phyloP scores from a whole-genome alignment of 2,113 vertebrate genomes.

The Hyla sarda region DNA sequence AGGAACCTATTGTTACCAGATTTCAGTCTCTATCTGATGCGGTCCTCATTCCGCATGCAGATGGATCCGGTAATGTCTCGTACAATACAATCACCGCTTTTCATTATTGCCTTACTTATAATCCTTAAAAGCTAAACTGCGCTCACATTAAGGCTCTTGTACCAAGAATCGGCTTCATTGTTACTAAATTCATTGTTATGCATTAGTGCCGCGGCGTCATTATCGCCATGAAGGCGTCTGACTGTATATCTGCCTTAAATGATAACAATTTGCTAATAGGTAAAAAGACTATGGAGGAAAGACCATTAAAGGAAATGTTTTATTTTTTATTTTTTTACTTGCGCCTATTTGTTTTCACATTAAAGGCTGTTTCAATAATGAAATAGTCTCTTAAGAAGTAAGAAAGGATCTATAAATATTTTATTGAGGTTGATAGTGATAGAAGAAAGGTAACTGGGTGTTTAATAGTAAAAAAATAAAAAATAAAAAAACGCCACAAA shows the following conservation, averaged over 20 bases:
- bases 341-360: not conserved
- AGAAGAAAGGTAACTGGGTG: not conserved
- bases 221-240: not conserved
- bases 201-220: not conserved
- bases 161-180: not conserved
- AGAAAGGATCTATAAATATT: not conserved
- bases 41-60: not conserved
- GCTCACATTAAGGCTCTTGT: conserved; percentile 2
- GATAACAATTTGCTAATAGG: not conserved
- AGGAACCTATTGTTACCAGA: not conserved
- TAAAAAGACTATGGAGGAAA: not conserved
- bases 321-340: not conserved
- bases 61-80: not conserved
- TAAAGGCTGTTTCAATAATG: too few species aligned
- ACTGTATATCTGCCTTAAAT: not conserved
- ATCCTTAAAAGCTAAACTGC: conserved; percentile 3
- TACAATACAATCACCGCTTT: not conserved
- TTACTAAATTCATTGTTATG: not conserved
- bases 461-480: too few species aligned
- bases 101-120: not conserved
- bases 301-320: not conserved
- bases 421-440: not conserved
- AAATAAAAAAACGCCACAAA: too few species aligned
- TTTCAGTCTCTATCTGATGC: not conserved
- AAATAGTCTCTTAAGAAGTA: not conserved